Percentiles rank a stretch among this genome's conserved stretches.
Conservation (phyloP, 2,888 invertebrate genomes). For the Pteria penguin region DNA sequence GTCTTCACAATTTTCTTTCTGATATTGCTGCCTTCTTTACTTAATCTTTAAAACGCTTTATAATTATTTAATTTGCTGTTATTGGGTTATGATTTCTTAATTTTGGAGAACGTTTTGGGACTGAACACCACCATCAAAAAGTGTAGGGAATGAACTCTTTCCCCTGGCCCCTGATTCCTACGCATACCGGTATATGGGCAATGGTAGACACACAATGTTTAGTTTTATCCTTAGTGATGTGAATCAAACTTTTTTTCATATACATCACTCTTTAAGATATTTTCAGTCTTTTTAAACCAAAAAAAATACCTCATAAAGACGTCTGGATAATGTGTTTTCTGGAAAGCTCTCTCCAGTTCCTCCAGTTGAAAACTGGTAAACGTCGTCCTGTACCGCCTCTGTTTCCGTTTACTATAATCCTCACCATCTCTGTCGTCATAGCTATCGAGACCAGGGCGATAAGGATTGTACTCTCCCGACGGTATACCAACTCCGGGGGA, state of each 20-base stretch:
- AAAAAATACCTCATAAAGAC: conserved; percentile 77
- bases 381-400: conserved; percentile 77
- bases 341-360: conserved; percentile 78
- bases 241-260: neutral
- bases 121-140: too few relatives aligned
- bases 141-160: too few relatives aligned
- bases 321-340: conserved; percentile 80
- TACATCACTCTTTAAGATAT: neutral
- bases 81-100: too few relatives aligned
- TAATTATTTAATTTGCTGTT: too few relatives aligned
- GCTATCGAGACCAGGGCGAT: neutral
- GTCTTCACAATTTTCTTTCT: too few relatives aligned
- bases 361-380: conserved; percentile 78
- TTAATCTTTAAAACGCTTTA: too few relatives aligned
- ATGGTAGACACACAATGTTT: neutral
- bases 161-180: too few relatives aligned
- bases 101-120: too few relatives aligned
- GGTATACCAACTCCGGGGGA: neutral
- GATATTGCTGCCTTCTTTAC: too few relatives aligned
- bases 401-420: conserved; percentile 75
- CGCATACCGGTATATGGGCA: too few relatives aligned
- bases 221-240: neutral
- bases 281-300: too few relatives aligned
- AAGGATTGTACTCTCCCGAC: neutral
- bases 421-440: conserved; percentile 56